Conservation (phyloP, 2,888 invertebrate genomes). For the Vannuccia rotundouncinata region DNA sequence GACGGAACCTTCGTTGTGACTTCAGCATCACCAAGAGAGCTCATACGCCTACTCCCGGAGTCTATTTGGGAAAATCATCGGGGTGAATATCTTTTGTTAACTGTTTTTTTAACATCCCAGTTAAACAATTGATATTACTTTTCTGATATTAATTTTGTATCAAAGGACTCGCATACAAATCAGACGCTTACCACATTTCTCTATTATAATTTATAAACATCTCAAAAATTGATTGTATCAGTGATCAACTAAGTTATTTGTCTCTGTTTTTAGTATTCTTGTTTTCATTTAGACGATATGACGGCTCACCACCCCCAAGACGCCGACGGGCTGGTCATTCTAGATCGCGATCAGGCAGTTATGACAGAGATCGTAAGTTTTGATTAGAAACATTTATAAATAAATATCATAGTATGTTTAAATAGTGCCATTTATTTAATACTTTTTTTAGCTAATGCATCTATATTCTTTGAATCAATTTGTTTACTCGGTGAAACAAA, state of each 20-base stretch:
- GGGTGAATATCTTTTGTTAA: conserved; percentile 57
- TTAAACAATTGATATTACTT: no score
- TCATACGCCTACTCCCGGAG: conserved; percentile 92
- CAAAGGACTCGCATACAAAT: no score
- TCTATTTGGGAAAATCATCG: conserved; percentile 90
- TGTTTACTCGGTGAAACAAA: no score
- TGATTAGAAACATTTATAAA: background rate
- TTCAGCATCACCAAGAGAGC: conserved; percentile 90
- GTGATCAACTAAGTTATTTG: background rate
- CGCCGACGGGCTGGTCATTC: background rate
- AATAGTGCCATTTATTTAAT: no score
- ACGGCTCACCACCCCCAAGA: background rate
- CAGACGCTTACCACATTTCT: no score
- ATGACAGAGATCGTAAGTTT: background rate
- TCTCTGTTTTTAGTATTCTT: background rate
- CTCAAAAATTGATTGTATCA: background rate
- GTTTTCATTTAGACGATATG: background rate
- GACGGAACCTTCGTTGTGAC: conserved; percentile 83
- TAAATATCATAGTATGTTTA: no score
- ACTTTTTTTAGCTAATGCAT: no score
- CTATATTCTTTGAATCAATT: no score
- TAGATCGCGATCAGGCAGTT: background rate
- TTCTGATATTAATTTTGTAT: no score
- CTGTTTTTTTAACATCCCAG: background rate
- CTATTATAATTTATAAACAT: no score